Percentiles rank a stretch among this genome's conserved stretches.
Conservation (phyloP, 1,140 invertebrate genomes). For the Lepidurus couesii region DNA sequence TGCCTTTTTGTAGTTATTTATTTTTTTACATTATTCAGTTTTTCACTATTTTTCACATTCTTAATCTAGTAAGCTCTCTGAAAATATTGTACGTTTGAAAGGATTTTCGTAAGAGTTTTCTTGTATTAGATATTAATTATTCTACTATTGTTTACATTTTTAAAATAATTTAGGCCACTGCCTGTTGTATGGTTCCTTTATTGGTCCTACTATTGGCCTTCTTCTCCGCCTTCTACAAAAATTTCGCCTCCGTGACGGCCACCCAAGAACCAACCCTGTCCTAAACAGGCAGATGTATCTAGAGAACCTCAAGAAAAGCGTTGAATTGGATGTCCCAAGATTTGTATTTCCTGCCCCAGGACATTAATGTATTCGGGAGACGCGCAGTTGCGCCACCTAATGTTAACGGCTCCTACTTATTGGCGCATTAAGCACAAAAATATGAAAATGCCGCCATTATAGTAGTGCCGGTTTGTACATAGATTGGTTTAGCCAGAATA, state of each 20-base stretch:
- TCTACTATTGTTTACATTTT: not conserved
- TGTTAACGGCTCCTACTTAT: not conserved
- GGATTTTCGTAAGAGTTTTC: slow-evolving; percentile 23
- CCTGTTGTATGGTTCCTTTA: slow-evolving; percentile 45
- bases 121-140: slow-evolving; percentile 22
- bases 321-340: not conserved
- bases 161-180: slow-evolving; percentile 42
- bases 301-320: not conserved
- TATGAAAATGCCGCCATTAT: not conserved
- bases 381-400: not conserved
- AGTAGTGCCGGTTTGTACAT: not conserved
- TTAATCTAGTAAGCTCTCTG: slow-evolving; percentile 24
- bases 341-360: not conserved
- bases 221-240: slow-evolving; percentile 46
- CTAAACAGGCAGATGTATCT: not conserved
- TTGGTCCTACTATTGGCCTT: slow-evolving; percentile 46
- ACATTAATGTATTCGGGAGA: not conserved
- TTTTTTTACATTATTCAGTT: not conserved
- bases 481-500: not conserved
- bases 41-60: slow-evolving; percentile 23
- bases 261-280: slow-evolving; percentile 38
- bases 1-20: not conserved
- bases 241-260: slow-evolving; percentile 44
- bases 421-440: not conserved
- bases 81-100: slow-evolving; percentile 28